A percentile compares a stretch with the other conserved stretches of the same genome.
phyloP scores from a whole-genome alignment of 2,888 invertebrate species.

The Podotricha telesiphe region DNA sequence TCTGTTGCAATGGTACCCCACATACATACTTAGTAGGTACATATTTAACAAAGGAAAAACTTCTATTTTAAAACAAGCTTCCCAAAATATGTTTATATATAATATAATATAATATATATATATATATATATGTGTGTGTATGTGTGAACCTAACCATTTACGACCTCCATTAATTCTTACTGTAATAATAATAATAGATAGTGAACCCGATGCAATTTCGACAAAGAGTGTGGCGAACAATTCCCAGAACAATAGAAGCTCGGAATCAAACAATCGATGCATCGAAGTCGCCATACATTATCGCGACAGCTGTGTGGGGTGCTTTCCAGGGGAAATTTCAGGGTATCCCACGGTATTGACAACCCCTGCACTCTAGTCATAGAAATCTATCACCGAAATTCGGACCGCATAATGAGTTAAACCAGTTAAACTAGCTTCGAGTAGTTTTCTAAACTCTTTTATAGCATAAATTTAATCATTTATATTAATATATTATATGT shows the following conservation, averaged over 20 bases:
- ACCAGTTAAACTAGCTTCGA: not conserved
- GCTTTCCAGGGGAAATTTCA: constrained; percentile 56
- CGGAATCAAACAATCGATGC: constrained; percentile 77
- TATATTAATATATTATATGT: no score
- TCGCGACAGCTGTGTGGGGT: constrained; percentile 74
- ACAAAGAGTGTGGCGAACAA: constrained; percentile 45
- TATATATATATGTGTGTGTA: no score
- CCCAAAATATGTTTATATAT: not conserved
- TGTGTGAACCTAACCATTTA: constrained; percentile 27
- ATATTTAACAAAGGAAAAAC: no score
- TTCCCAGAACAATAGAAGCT: constrained; percentile 63
- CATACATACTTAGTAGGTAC: no score
- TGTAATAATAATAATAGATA: constrained; percentile 46
- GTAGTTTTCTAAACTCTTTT: not conserved
- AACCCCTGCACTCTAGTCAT: constrained; percentile 50
- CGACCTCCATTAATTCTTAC: constrained; percentile 29
- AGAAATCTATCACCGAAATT: constrained; percentile 18
- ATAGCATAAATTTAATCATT: no score
- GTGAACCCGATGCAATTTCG: constrained; percentile 38
- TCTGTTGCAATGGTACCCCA: constrained; percentile 11
- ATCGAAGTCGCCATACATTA: constrained; percentile 61
- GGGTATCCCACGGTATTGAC: constrained; percentile 69
- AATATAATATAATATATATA: no score
- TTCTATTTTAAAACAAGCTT: constrained; percentile 6
- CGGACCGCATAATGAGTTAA: constrained; percentile 2